Conservation (phyloP, 2,797 vertebrate species). For the Gymnopithys bicolor region DNA sequence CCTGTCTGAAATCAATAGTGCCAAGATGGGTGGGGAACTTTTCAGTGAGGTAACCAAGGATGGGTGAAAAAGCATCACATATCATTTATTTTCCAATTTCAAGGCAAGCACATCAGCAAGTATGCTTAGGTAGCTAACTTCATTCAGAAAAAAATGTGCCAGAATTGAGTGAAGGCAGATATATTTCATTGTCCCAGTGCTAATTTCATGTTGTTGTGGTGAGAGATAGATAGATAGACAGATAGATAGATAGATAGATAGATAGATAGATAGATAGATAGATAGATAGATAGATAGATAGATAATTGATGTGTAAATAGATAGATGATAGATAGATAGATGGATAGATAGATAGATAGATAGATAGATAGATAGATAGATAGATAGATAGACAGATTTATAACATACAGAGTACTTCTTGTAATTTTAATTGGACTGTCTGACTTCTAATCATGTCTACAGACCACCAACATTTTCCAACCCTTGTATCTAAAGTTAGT, state of each 20-base stretch:
- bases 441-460: not conserved
- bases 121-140: not conserved
- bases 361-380: too few species aligned
- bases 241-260: too few species aligned
- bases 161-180: not conserved
- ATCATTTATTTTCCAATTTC: not conserved
- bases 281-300: too few species aligned
- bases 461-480: not conserved
- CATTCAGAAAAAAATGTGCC: not conserved
- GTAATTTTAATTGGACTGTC: not conserved
- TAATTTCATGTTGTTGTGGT: not conserved
- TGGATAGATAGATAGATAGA: too few species aligned
- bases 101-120: not conserved
- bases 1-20: slow-evolving; percentile 12
- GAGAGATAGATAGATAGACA: not conserved
- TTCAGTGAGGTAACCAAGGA: not conserved
- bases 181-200: not conserved
- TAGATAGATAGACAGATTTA: too few species aligned
- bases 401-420: not conserved
- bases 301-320: too few species aligned
- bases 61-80: not conserved
- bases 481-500: not conserved
- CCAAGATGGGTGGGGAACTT: slow-evolving; percentile 19
- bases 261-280: too few species aligned
- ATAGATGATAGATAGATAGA: not conserved